These are phyloP conservation scores for Perognathus longimembris DNA, from an alignment of 2,113 vertebrate genomes.

Conservation along the genomic window DNA sequence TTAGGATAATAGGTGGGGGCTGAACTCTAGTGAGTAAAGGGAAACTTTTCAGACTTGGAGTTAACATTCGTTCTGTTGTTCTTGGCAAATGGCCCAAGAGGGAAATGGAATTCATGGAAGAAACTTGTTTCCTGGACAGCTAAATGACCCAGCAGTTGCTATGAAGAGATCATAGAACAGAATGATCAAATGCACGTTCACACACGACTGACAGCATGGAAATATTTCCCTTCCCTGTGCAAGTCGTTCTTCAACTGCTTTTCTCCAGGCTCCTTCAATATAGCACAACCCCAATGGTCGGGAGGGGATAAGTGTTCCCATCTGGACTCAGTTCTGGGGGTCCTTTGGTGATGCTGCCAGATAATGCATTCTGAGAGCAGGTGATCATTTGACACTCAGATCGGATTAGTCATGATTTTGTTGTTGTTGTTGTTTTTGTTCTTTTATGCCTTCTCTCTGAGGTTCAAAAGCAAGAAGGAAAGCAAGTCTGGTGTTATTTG, in stretches of 20 bases:
- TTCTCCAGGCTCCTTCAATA: neutral
- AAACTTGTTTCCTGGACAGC: conserved; percentile 82
- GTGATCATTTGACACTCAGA: conserved; percentile 44
- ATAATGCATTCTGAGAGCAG: neutral
- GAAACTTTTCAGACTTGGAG: conserved; percentile 87
- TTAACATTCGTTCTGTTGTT: conserved; percentile 86
- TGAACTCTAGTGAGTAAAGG: conserved; percentile 84
- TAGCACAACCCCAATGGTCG: neutral
- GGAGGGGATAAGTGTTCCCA: neutral
- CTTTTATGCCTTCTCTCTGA: neutral
- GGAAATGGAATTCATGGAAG: conserved; percentile 83
- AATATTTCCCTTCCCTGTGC: conserved; percentile 26
- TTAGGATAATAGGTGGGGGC: conserved; percentile 84
- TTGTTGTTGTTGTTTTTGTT: neutral
- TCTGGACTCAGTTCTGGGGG: conserved; percentile 36
- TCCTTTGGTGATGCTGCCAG: conserved; percentile 15
- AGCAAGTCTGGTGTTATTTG: neutral
- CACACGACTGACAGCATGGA: conserved; percentile 48
- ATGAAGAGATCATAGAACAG: conserved; percentile 76
- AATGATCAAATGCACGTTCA: conserved; percentile 72
- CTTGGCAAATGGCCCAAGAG: conserved; percentile 86
- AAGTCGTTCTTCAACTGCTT: conserved; percentile 29
- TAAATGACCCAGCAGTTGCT: conserved; percentile 80
- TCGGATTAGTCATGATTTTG: conserved; percentile 36
- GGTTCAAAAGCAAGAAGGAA: conserved; percentile 44